Conservation (phyloP, 2,797 vertebrate species). For the Sebastes elongatus region DNA sequence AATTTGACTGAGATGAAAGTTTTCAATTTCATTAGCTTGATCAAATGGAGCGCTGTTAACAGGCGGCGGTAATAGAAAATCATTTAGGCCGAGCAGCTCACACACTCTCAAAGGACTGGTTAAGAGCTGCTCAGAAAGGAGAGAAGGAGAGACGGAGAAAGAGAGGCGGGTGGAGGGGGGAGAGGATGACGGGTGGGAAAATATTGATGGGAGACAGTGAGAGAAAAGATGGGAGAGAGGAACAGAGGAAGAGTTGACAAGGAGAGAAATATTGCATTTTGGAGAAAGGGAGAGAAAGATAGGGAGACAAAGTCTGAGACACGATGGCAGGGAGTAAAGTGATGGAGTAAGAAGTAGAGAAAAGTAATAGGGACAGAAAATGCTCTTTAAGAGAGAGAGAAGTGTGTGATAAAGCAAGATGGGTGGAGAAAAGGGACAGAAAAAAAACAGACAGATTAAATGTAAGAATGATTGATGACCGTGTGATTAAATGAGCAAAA, state of each 20-base stretch:
- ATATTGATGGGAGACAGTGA: slow-evolving; percentile 16
- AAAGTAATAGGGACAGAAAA: slow-evolving; percentile 10
- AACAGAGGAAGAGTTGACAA: slow-evolving; percentile 5
- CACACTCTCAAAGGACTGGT: slow-evolving; percentile 69
- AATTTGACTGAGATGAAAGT: slow-evolving; percentile 84
- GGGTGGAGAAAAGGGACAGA: neutral
- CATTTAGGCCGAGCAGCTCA: slow-evolving; percentile 72
- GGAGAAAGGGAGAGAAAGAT: neutral
- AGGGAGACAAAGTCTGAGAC: slow-evolving; percentile 4
- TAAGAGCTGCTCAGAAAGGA: slow-evolving; percentile 63
- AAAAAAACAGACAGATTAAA: slow-evolving; percentile 22
- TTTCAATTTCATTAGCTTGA: slow-evolving; percentile 85
- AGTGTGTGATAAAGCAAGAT: neutral
- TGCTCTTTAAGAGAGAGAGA: neutral
- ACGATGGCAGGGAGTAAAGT: neutral
- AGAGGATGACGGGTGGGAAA: slow-evolving; percentile 32
- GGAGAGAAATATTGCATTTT: slow-evolving; percentile 33
- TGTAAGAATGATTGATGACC: slow-evolving; percentile 30
- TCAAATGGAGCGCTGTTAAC: slow-evolving; percentile 82
- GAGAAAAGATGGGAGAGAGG: neutral
- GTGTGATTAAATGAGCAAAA: slow-evolving; percentile 20
- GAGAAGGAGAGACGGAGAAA: slow-evolving; percentile 24
- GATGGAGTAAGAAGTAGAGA: slow-evolving; percentile 7
- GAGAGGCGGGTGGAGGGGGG: neutral
- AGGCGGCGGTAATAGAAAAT: slow-evolving; percentile 81